Percentiles rank a stretch among this genome's conserved stretches.
Evolutionary conservation across 2,888 invertebrate species (phyloP).

Genomic region (Harpalus rufipes): DNA sequence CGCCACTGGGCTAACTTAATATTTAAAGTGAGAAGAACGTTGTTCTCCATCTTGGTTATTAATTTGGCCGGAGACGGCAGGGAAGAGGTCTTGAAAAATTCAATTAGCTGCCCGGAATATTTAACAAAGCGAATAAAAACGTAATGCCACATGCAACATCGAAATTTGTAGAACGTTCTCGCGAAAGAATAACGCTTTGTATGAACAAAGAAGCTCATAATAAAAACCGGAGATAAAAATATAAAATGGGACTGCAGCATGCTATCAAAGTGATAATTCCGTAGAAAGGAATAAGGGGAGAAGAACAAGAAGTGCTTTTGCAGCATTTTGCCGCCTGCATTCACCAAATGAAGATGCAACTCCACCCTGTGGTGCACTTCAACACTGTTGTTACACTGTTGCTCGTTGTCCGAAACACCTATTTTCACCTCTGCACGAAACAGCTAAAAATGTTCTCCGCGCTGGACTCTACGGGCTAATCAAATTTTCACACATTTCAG

Average conservation of each 20-base stretch:
- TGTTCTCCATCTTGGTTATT: constrained; percentile 63
- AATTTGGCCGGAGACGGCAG: constrained; percentile 52
- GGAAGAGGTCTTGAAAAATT: constrained; percentile 63
- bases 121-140: constrained; percentile 67
- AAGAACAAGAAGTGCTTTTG: neutral
- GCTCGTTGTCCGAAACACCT: constrained; percentile 6
- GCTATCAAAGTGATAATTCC: constrained; percentile 62
- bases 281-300: neutral
- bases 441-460: constrained; percentile 1
- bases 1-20: constrained; percentile 61
- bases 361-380: constrained; percentile 56
- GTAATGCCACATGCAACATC: constrained; percentile 66
- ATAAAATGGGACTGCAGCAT: constrained; percentile 60
- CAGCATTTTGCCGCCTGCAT: constrained; percentile 30
- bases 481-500: constrained; percentile 20
- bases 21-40: constrained; percentile 64
- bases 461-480: constrained; percentile 13
- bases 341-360: constrained; percentile 60
- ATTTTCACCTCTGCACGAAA: constrained; percentile 14
- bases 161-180: constrained; percentile 56
- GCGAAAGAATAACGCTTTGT: constrained; percentile 60
- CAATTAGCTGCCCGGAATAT: constrained; percentile 65
- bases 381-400: neutral
- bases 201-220: constrained; percentile 61
- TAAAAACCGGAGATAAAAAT: constrained; percentile 62